Evolutionary conservation across 1,140 invertebrate genomes (phyloP).

Genomic region (Drosophila parvula): DNA sequence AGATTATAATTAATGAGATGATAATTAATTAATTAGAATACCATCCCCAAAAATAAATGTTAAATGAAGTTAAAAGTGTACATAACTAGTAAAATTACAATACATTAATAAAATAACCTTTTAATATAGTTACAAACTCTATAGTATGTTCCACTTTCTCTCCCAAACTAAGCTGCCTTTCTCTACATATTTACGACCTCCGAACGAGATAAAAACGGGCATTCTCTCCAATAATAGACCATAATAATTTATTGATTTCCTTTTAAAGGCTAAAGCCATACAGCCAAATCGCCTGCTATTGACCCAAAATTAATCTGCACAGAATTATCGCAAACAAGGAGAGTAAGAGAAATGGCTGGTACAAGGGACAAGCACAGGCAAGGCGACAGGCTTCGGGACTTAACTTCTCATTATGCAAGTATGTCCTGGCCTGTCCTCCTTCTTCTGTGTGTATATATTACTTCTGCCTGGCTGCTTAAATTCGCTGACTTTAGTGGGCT

Average conservation of each 20-base stretch:
- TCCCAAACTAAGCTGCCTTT: not conserved
- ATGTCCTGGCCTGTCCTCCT: conserved; percentile 14
- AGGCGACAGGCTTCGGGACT: conserved; percentile 16
- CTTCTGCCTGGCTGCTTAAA: conserved; percentile 64
- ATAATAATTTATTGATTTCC: conserved; percentile 82
- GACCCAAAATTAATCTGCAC: conserved; percentile 76
- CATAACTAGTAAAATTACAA: not conserved
- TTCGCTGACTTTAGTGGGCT: conserved; percentile 55
- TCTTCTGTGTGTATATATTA: conserved; percentile 51
- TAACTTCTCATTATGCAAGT: conserved; percentile 61
- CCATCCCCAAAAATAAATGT: not conserved
- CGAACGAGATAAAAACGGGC: conserved; percentile 10
- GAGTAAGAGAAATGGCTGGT: conserved; percentile 44
- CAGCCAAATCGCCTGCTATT: conserved; percentile 36
- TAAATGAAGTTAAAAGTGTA: not conserved
- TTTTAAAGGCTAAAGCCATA: conserved; percentile 43
- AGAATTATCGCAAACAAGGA: conserved; percentile 14
- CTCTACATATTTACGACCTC: conserved; percentile 43
- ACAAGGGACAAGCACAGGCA: not conserved
- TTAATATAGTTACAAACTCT: not conserved
- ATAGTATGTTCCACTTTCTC: not conserved
- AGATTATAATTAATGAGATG: not conserved
- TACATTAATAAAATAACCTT: not conserved
- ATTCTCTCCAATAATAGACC: conserved; percentile 66
- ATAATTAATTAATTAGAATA: not conserved